Evolutionary conservation across 2,113 vertebrate genomes (phyloP).

Genomic region (Desmodus rotundus): DNA sequence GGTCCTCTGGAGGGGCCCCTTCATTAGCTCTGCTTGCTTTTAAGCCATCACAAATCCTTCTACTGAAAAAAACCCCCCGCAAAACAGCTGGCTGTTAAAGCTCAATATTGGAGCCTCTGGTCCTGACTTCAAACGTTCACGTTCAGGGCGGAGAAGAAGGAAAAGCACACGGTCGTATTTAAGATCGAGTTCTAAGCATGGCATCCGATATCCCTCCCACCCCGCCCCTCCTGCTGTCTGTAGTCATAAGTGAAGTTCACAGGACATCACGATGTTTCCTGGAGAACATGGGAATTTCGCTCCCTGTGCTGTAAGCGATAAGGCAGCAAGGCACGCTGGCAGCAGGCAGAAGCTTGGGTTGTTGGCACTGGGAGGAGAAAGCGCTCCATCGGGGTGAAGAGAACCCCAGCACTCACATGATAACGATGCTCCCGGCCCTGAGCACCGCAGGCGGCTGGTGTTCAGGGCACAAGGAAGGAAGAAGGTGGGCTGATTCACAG

Average conservation of each 20-base stretch:
- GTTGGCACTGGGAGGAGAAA: neutral
- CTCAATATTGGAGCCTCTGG: neutral
- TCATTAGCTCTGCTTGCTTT: neutral
- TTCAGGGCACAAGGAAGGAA: rapidly evolving
- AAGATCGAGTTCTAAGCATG: neutral
- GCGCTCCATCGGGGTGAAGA: neutral
- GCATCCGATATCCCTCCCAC: rapidly evolving
- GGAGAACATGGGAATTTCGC: neutral
- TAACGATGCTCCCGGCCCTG: rapidly evolving
- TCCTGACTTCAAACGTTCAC: neutral
- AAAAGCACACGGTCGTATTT: neutral
- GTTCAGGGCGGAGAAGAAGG: neutral
- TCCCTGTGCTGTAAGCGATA: rapidly evolving
- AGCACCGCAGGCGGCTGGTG: neutral
- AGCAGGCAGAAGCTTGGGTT: rapidly evolving
- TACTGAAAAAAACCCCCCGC: neutral
- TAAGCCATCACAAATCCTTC: neutral
- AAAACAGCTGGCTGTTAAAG: neutral
- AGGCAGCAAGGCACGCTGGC: rapidly evolving
- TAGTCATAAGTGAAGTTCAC: neutral
- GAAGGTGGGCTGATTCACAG: neutral
- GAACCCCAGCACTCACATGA: neutral
- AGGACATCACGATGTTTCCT: neutral
- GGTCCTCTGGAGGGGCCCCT: too few species aligned
- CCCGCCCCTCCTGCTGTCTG: too few species aligned